Conservation (phyloP, 2,888 invertebrate genomes). For the Eumerus sabulonum region DNA sequence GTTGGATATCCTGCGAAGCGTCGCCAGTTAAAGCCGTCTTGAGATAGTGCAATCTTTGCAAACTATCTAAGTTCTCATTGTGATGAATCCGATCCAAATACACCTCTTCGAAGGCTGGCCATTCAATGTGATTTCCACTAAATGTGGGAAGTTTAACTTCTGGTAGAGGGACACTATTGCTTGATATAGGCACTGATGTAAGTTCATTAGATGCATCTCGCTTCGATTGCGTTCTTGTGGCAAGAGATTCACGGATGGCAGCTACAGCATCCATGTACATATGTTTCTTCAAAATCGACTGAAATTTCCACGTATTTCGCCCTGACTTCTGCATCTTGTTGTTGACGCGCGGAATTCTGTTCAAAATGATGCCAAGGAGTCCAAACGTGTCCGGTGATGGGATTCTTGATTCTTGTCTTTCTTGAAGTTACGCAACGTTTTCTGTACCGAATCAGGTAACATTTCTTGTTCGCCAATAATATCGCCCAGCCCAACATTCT, state of each 20-base stretch:
- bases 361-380: neutral
- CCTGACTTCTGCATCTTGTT: neutral
- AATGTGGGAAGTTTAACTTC: neutral
- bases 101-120: neutral
- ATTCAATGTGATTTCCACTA: too few species aligned
- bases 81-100: too few species aligned
- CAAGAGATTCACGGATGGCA: neutral
- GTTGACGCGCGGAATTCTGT: neutral
- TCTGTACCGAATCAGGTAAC: neutral
- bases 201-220: neutral
- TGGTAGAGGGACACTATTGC: neutral
- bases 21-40: too few species aligned
- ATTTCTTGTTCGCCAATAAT: too few species aligned
- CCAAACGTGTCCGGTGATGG: too few species aligned
- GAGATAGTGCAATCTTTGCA: neutral
- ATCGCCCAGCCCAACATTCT: too few species aligned
- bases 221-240: neutral
- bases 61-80: neutral
- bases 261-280: neutral
- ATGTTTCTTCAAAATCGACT: too few species aligned
- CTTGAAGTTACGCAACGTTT: neutral
- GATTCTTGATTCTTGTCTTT: neutral
- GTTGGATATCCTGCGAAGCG: neutral
- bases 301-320: too few species aligned
- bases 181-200: neutral